phyloP scores from a whole-genome alignment of 2,888 invertebrate genomes.

The Bedellia somnulentella region DNA sequence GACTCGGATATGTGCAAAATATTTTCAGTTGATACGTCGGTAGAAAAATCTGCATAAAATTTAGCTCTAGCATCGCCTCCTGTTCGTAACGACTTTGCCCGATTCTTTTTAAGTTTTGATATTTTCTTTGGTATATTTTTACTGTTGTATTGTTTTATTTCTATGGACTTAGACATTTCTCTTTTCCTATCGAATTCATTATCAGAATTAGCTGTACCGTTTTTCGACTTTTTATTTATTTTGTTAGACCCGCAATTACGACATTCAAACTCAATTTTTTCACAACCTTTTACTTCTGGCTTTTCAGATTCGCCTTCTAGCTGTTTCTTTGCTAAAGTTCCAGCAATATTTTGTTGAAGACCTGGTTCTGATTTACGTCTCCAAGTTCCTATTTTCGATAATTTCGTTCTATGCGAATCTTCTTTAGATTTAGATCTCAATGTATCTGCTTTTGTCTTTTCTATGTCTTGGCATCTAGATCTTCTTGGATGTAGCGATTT shows the following conservation, averaged over 20 bases:
- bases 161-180: slow-evolving; percentile 32
- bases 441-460: slow-evolving; percentile 39
- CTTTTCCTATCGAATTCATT: slow-evolving; percentile 34
- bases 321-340: slow-evolving; percentile 29
- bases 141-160: slow-evolving; percentile 65
- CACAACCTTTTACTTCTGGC: slow-evolving; percentile 29
- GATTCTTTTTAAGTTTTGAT: slow-evolving; percentile 69
- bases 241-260: slow-evolving; percentile 48
- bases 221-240: slow-evolving; percentile 30
- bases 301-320: slow-evolving; percentile 35
- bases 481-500: slow-evolving; percentile 27
- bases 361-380: slow-evolving; percentile 74
- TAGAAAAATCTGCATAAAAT: slow-evolving; percentile 67
- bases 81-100: slow-evolving; percentile 54
- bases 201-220: slow-evolving; percentile 31
- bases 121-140: slow-evolving; percentile 73
- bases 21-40: slow-evolving; percentile 64
- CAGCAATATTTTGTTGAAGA: slow-evolving; percentile 35
- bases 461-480: slow-evolving; percentile 35
- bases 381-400: slow-evolving; percentile 66
- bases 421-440: slow-evolving; percentile 52
- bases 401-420: slow-evolving; percentile 46
- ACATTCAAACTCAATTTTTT: slow-evolving; percentile 51
- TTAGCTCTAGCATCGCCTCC: slow-evolving; percentile 59
- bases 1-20: slow-evolving; percentile 67